Percentiles rank a stretch among this genome's conserved stretches.
Conservation (phyloP, 2,113 vertebrate species). For the Hemibagrus wyckioides region DNA sequence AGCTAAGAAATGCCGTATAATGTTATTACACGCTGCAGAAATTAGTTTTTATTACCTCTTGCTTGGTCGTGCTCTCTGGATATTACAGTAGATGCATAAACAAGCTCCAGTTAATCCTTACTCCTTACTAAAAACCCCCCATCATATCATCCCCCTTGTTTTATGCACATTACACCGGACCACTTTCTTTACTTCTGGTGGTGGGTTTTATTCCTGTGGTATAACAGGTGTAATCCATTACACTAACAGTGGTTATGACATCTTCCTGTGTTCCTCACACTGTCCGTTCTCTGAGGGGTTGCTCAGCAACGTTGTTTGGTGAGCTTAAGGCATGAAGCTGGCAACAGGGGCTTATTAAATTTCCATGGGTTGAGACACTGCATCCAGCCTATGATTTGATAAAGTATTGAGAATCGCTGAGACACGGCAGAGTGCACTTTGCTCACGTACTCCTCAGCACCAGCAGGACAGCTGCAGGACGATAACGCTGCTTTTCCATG, state of each 20-base stretch:
- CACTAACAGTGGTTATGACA: constrained; percentile 29
- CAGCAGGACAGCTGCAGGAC: constrained; percentile 7
- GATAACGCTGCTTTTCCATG: constrained; percentile 10
- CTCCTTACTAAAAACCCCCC: background rate
- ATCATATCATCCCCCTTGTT: no score
- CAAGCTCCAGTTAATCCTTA: background rate
- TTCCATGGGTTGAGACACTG: constrained; percentile 54
- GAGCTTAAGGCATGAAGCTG: constrained; percentile 49
- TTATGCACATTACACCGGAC: background rate
- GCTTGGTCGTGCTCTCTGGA: background rate
- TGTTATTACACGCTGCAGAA: background rate
- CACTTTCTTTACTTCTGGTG: background rate
- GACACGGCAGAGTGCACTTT: background rate
- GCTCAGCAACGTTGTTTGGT: constrained; percentile 71
- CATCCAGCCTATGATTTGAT: constrained; percentile 27
- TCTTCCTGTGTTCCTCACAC: background rate
- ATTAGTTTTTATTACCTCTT: background rate
- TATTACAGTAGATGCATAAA: background rate
- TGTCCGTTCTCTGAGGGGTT: constrained; percentile 52
- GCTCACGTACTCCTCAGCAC: background rate
- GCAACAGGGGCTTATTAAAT: constrained; percentile 67
- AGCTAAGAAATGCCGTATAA: background rate
- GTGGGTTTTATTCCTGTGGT: background rate
- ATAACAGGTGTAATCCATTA: constrained; percentile 4
- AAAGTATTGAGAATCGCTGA: constrained; percentile 46